These are phyloP conservation scores for Metalampra italica DNA, from an alignment of 2,888 invertebrate genomes.

Conservation along the genomic window DNA sequence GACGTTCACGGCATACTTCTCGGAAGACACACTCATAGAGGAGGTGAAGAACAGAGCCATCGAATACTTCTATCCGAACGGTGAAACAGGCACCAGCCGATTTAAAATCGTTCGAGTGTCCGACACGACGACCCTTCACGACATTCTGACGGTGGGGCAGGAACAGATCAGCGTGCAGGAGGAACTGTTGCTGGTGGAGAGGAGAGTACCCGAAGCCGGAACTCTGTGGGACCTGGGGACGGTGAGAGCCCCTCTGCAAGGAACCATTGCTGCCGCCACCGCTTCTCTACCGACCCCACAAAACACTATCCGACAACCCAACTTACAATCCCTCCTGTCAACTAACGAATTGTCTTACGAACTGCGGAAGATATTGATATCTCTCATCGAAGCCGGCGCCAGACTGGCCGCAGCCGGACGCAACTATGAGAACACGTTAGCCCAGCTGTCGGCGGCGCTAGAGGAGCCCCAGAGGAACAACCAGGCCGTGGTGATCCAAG, in stretches of 20 bases:
- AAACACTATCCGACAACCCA: slow-evolving; percentile 51
- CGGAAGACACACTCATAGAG: slow-evolving; percentile 60
- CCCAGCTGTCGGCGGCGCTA: slow-evolving; percentile 56
- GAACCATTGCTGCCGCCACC: slow-evolving; percentile 63
- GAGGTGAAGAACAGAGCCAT: slow-evolving; percentile 61
- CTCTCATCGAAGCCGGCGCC: slow-evolving; percentile 67
- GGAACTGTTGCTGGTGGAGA: slow-evolving; percentile 57
- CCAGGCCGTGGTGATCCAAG: slow-evolving; percentile 45
- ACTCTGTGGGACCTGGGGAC: slow-evolving; percentile 64
- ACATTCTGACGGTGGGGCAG: slow-evolving; percentile 57
- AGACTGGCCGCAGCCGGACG: slow-evolving; percentile 60
- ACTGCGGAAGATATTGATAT: slow-evolving; percentile 62
- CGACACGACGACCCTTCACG: slow-evolving; percentile 58
- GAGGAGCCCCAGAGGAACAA: slow-evolving; percentile 48
- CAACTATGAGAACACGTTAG: slow-evolving; percentile 58
- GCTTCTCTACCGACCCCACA: slow-evolving; percentile 55
- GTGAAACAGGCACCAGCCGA: slow-evolving; percentile 50
- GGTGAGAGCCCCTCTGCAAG: slow-evolving; percentile 57
- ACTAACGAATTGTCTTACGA: slow-evolving; percentile 67
- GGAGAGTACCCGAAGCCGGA: slow-evolving; percentile 57
- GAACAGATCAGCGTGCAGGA: slow-evolving; percentile 59
- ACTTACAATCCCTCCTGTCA: slow-evolving; percentile 61
- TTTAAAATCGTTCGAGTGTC: slow-evolving; percentile 61
- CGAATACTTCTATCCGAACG: slow-evolving; percentile 62
- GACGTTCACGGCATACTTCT: slow-evolving; percentile 49